These are phyloP conservation scores for Euphonia xanthogaster DNA, from an alignment of 2,797 vertebrate species.

Conservation along the genomic window DNA sequence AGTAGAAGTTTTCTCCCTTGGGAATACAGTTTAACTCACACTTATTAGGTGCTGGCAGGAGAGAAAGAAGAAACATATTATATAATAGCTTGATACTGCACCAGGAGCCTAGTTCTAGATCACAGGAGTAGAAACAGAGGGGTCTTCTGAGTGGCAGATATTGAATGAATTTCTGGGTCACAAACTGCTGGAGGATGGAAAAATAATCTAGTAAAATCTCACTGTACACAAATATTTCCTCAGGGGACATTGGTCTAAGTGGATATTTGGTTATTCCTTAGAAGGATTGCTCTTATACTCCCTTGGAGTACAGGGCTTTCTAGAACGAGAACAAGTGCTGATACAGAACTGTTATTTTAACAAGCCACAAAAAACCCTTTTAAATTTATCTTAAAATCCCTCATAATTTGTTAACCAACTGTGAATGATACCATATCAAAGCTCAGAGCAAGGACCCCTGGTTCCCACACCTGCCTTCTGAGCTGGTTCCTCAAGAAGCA, in stretches of 20 bases:
- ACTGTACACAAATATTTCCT: neutral
- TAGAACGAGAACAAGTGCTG: neutral
- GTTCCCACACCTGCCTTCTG: neutral
- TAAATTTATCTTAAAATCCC: neutral
- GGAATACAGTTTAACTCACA: slow-evolving; percentile 98
- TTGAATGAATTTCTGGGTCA: neutral
- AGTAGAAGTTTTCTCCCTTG: slow-evolving; percentile 94
- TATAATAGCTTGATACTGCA: neutral
- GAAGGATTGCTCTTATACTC: neutral
- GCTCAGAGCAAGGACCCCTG: neutral
- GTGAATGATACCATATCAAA: neutral
- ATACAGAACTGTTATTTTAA: neutral
- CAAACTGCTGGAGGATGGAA: neutral
- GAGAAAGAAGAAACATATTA: neutral
- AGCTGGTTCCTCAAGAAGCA: neutral
- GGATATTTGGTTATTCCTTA: neutral
- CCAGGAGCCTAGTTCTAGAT: neutral
- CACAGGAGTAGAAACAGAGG: neutral
- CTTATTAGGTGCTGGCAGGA: slow-evolving; percentile 84
- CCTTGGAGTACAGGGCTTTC: neutral
- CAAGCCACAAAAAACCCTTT: neutral
- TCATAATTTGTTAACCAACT: neutral
- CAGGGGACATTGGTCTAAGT: neutral
- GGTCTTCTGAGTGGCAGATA: neutral
- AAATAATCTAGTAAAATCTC: neutral